Evolutionary conservation across 2,113 vertebrate genomes (phyloP).

Genomic region (Sphyrna mokarran): DNA sequence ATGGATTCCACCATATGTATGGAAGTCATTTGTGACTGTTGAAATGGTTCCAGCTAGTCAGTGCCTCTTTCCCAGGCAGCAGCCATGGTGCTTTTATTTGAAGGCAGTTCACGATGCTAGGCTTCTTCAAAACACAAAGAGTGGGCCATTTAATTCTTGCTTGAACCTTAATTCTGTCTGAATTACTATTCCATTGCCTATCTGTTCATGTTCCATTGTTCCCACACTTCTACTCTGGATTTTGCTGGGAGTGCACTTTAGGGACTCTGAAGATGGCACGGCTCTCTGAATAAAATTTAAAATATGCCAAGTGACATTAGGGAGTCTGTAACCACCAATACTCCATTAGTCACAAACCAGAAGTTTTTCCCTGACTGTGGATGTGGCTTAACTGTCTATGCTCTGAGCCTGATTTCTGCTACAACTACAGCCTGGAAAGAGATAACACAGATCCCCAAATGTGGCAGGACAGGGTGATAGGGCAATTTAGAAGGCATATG

Average conservation of each 20-base stretch:
- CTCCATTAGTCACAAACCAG: background rate
- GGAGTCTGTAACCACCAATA: background rate
- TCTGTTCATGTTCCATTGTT: background rate
- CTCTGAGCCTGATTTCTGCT: no score
- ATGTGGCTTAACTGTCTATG: no score
- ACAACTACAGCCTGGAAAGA: no score
- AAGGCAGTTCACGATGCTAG: no score
- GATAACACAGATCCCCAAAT: no score
- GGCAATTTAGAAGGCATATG: no score
- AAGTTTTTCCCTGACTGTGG: no score
- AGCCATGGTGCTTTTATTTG: no score
- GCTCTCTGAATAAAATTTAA: background rate
- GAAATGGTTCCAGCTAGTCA: background rate
- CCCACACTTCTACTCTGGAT: background rate
- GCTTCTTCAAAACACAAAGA: background rate
- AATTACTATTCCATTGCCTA: background rate
- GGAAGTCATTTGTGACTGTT: background rate
- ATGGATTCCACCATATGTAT: background rate
- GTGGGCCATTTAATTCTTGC: background rate
- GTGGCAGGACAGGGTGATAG: no score
- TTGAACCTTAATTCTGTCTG: background rate
- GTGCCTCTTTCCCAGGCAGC: background rate
- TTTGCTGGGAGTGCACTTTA: background rate
- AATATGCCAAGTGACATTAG: background rate
- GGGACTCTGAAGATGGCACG: background rate